Evolutionary conservation across 2,888 invertebrate species (phyloP).

Genomic region (Phengaris arion): DNA sequence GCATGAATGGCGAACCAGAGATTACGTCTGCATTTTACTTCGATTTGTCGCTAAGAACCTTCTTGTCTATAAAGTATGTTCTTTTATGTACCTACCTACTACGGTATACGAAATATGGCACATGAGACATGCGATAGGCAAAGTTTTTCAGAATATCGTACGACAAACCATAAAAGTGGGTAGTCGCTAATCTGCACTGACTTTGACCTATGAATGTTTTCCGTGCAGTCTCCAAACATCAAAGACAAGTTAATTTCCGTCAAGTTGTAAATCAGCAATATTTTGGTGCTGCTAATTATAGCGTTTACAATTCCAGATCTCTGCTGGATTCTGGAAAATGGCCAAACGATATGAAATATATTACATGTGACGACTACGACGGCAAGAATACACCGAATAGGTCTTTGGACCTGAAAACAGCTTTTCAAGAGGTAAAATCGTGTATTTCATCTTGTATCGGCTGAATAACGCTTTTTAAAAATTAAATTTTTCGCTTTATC

Average conservation of each 20-base stretch:
- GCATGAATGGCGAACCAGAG: constrained; percentile 85
- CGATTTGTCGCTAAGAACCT: constrained; percentile 87
- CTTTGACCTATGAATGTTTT: constrained; percentile 20
- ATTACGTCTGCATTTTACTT: constrained; percentile 92
- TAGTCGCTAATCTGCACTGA: not conserved
- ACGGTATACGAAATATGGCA: not conserved
- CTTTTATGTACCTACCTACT: not conserved
- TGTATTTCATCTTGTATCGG: not conserved
- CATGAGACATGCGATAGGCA: too few species aligned
- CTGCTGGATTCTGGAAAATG: constrained; percentile 85
- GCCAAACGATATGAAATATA: constrained; percentile 85
- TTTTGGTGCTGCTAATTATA: constrained; percentile 29
- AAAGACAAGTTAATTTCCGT: not conserved
- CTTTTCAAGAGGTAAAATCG: constrained; percentile 59
- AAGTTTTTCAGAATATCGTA: not conserved
- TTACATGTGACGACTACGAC: constrained; percentile 88
- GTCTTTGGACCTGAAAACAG: constrained; percentile 84
- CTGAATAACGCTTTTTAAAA: too few species aligned
- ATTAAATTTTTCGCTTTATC: constrained; percentile 1
- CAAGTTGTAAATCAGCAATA: not conserved
- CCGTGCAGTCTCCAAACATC: constrained; percentile 3
- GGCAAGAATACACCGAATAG: constrained; percentile 87
- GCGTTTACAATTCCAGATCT: constrained; percentile 79
- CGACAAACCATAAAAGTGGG: not conserved
- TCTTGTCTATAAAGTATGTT: constrained; percentile 85